Conservation (phyloP, 2,113 vertebrate genomes). For the Lipophrys pholis region DNA sequence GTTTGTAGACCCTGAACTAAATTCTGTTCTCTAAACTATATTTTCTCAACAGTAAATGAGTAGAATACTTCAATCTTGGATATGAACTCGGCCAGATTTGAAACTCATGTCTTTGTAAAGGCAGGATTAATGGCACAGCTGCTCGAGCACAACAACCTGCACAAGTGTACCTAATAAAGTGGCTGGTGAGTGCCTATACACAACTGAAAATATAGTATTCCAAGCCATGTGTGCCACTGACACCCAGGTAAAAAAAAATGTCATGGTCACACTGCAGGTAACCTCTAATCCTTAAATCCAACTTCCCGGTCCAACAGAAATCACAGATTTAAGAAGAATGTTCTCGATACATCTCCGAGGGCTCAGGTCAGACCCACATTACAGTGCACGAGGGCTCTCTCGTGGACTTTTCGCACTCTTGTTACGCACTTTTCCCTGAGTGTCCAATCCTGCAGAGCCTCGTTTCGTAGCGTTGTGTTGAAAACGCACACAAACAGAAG, state of each 20-base stretch:
- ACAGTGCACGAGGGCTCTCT: conserved; percentile 22
- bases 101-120: too few species aligned
- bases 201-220: too few species aligned
- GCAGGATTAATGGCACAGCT: too few species aligned
- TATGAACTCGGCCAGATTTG: too few species aligned
- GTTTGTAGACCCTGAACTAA: too few species aligned
- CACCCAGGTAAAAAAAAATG: neutral
- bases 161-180: too few species aligned
- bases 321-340: conserved; percentile 33
- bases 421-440: conserved; percentile 41
- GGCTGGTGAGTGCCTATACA: too few species aligned
- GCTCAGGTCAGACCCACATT: conserved; percentile 8
- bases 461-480: conserved; percentile 25
- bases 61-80: too few species aligned
- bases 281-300: conserved; percentile 12
- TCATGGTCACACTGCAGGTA: conserved; percentile 3
- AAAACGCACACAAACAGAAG: conserved; percentile 8
- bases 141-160: too few species aligned
- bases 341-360: conserved; percentile 29
- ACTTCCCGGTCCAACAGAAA: conserved; percentile 15
- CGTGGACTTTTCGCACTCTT: conserved; percentile 33
- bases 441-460: conserved; percentile 20
- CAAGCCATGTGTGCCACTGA: too few species aligned
- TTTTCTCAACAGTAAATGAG: too few species aligned
- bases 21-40: too few species aligned